phyloP scores from a whole-genome alignment of 2,888 invertebrate species.

The Idaea straminata region DNA sequence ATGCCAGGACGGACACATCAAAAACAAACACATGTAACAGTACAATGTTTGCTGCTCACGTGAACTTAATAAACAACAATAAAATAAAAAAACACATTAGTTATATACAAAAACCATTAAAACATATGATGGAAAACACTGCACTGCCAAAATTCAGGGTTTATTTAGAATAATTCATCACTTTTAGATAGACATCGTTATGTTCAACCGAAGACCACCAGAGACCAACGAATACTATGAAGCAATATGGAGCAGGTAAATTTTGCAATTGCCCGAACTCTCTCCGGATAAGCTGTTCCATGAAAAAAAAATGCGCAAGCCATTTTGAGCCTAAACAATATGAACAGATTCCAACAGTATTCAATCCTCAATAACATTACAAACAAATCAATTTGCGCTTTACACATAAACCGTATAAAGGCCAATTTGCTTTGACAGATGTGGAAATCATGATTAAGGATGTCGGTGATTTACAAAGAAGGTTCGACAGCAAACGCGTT shows the following conservation, averaged over 20 bases:
- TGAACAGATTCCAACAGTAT: constrained; percentile 24
- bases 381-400: constrained; percentile 36
- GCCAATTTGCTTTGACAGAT: constrained; percentile 34
- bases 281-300: constrained; percentile 38
- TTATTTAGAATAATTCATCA: not conserved
- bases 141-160: not conserved
- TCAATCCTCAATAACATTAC: constrained; percentile 16
- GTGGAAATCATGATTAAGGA: constrained; percentile 27
- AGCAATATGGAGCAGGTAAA: constrained; percentile 59
- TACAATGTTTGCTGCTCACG: not conserved
- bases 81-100: not conserved
- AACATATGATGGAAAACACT: not conserved
- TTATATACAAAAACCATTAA: too few species aligned
- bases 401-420: constrained; percentile 40
- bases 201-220: constrained; percentile 31
- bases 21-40: constrained; percentile 1
- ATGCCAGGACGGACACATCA: constrained; percentile 6
- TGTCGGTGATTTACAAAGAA: constrained; percentile 54
- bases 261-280: constrained; percentile 56
- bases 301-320: constrained; percentile 40
- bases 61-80: not conserved
- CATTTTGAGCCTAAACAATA: constrained; percentile 42
- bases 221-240: constrained; percentile 39
- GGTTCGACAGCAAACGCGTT: constrained; percentile 33
- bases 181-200: constrained; percentile 17